These are phyloP conservation scores for Coremacera marginata DNA, from an alignment of 2,888 invertebrate species.

Conservation along the genomic window DNA sequence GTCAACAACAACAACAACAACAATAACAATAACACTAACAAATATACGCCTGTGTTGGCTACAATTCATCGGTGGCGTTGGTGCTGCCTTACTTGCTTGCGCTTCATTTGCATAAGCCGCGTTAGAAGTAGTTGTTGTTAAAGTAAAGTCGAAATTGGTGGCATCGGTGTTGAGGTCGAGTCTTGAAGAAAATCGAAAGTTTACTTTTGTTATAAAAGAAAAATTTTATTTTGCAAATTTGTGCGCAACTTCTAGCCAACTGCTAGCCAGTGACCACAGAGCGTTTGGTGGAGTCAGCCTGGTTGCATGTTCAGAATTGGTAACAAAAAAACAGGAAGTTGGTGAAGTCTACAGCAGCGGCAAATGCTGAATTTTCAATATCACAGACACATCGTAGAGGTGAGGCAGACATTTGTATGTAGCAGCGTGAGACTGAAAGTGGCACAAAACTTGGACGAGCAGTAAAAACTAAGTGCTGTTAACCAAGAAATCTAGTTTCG, in stretches of 20 bases:
- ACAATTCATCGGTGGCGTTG: neutral
- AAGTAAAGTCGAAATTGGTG: neutral
- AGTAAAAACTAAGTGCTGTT: neutral
- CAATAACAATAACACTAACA: neutral
- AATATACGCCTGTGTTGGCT: conserved; percentile 1
- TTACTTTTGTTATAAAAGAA: neutral
- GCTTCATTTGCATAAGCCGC: conserved; percentile 20
- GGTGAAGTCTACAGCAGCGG: conserved; percentile 2
- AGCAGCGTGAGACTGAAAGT: neutral
- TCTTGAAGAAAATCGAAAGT: conserved; percentile 23
- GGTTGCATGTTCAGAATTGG: neutral
- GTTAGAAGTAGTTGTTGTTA: neutral
- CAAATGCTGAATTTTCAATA: conserved; percentile 25
- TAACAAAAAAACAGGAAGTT: neutral
- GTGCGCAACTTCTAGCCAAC: too few relatives aligned
- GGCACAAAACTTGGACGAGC: conserved; percentile 5
- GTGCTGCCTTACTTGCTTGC: conserved; percentile 2
- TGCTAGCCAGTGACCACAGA: too few relatives aligned
- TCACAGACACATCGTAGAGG: neutral
- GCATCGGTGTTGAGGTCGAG: neutral
- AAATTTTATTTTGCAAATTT: neutral
- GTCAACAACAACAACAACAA: conserved; percentile 2
- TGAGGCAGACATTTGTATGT: neutral
- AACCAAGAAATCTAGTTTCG: conserved; percentile 30
- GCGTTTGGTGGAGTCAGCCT: neutral